Conservation (phyloP, 92 coral and sea anemone species). For the Hydrozoanthus gracilis region DNA sequence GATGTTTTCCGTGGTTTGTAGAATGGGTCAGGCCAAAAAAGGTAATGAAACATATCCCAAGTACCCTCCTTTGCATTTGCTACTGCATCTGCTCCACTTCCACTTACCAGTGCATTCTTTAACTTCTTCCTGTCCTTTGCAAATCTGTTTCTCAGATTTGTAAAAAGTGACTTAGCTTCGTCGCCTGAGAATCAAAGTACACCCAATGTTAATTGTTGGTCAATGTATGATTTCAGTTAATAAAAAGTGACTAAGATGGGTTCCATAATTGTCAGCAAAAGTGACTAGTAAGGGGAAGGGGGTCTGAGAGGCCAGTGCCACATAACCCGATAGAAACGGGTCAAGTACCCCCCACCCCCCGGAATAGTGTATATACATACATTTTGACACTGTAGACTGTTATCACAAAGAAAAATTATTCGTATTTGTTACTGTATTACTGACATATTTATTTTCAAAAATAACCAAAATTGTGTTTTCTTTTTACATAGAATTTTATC, state of each 20-base stretch:
- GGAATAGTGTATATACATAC: not conserved
- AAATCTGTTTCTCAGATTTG: conserved; percentile 68
- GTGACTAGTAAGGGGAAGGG: too few relatives aligned
- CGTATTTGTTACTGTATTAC: not conserved
- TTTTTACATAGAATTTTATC: too few relatives aligned
- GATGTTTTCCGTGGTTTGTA: conserved; percentile 66
- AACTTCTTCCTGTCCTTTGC: conserved; percentile 67
- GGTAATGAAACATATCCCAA: conserved; percentile 57
- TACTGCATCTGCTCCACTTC: conserved; percentile 64
- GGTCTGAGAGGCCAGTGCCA: too few relatives aligned
- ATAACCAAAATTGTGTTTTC: too few relatives aligned
- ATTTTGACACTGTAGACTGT: not conserved
- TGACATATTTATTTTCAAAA: too few relatives aligned
- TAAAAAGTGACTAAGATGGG: too few relatives aligned
- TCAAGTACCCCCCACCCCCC: too few relatives aligned
- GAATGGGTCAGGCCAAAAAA: conserved; percentile 70
- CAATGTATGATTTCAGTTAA: not conserved
- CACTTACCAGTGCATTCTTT: conserved; percentile 57
- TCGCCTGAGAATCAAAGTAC: conserved; percentile 54
- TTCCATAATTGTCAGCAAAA: too few relatives aligned
- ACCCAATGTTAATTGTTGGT: not conserved
- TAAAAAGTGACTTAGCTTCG: conserved; percentile 60
- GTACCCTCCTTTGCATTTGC: conserved; percentile 57
- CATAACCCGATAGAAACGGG: too few relatives aligned
- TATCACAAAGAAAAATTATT: not conserved